Base-by-base conservation (phyloP, 2,113 vertebrate species). In the Pristiophorus japonicus region DNA sequence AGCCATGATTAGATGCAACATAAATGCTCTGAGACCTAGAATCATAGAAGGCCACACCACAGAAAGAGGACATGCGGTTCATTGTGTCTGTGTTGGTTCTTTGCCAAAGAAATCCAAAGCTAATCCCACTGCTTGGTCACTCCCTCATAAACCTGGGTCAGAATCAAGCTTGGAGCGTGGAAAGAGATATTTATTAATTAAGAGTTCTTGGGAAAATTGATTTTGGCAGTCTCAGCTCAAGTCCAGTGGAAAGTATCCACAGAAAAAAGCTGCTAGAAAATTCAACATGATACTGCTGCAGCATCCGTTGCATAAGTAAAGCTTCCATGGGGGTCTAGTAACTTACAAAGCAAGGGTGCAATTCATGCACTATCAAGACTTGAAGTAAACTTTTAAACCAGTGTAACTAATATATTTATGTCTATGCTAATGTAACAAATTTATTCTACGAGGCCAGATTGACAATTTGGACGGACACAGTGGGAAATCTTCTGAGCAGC, bases 201-300 rank as follows among this genome's bases (percentile, higher is more conserved):
- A 92, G 16, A 63, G 59, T 92, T 92, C 88, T 92, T 92, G 59
- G 88, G 87, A 90, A 90, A 55, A 90, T 90, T 90, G 30, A 55
- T 63, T 62, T 92, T 92, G 59, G 59, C 88, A 92, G n/a, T 92
- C 16, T 38, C 88, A n/a, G 34, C 30, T 92, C n/a, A 24, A 38
- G 16, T 65, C 34, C 59, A 63, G 34, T 92, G 88, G 59, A 92
- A 92, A 92, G 18, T 91, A 59, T 91, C 88, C 59, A 63, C n/a
- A 63, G 16, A 20, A 18, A n/a, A 16, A 59, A 30, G 34, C 30
- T 75, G 73, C 30, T n/a, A 81, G 59, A 63, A 63, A 92, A 63
- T 62, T 63, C 88, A 63, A 16, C 34, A n/a, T 62, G 87, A 90
- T 34, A 59, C 47, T 34, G 24, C 16, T 63, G 88, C 59, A 92